Conservation (phyloP, 2,113 vertebrate species). For the Centropus bengalensis region DNA sequence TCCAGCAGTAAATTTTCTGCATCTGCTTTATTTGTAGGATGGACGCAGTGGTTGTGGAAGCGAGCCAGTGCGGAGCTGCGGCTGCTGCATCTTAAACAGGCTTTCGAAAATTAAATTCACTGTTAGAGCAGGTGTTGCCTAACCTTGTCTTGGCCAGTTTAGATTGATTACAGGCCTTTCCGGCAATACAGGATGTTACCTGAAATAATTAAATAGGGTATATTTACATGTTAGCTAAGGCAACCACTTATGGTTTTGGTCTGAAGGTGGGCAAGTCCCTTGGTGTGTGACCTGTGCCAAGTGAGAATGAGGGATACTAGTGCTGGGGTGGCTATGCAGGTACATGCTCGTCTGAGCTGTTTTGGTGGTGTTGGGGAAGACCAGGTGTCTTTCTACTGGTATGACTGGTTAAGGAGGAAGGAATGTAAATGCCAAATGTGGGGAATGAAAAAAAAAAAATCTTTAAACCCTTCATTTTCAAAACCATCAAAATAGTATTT, state of each 20-base stretch:
- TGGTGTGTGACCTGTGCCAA: not conserved
- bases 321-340: not conserved
- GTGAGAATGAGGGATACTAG: not conserved
- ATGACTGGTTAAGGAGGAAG: not conserved
- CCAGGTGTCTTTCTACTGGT: not conserved
- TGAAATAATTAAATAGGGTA: not conserved
- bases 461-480: not conserved
- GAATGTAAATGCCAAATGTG: not conserved
- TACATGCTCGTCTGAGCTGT: not conserved
- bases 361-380: not conserved
- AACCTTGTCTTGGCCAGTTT: not conserved
- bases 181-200: not conserved
- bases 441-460: fast-evolving
- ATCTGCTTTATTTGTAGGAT: not conserved
- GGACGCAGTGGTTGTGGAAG: not conserved
- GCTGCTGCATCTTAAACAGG: not conserved
- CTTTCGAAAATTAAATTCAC: not conserved
- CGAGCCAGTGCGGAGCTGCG: not conserved
- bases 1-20: constrained; percentile 16
- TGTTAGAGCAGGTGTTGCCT: not conserved
- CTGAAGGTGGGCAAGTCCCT: not conserved
- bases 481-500: not conserved
- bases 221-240: not conserved
- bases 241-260: not conserved
- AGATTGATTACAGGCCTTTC: not conserved